phyloP scores from a whole-genome alignment of 2,888 invertebrate genomes.

The Tachina grossa region DNA sequence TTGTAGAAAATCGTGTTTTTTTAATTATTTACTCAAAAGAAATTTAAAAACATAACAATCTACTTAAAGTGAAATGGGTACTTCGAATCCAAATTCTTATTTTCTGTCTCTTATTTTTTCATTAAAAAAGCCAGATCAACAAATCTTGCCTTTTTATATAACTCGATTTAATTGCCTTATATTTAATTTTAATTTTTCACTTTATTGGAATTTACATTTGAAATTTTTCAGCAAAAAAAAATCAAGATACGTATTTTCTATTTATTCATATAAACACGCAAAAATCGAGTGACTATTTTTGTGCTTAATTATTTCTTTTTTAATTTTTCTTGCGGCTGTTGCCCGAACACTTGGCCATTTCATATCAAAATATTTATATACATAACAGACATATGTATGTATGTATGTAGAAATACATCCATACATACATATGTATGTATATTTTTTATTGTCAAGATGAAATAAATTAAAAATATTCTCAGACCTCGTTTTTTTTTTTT shows the following conservation, averaged over 20 bases:
- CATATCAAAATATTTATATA: slow-evolving; percentile 54
- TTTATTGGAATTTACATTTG: slow-evolving; percentile 40
- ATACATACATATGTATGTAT: too few relatives aligned
- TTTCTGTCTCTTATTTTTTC: too few relatives aligned
- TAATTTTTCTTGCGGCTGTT: slow-evolving; percentile 27
- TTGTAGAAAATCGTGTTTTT: too few relatives aligned
- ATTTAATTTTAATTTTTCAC: slow-evolving; percentile 9
- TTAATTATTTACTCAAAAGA: too few relatives aligned
- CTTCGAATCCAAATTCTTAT: too few relatives aligned
- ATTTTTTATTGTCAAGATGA: neutral
- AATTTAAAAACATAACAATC: too few relatives aligned
- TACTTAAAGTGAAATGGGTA: too few relatives aligned
- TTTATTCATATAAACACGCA: slow-evolving; percentile 38
- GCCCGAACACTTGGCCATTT: slow-evolving; percentile 64
- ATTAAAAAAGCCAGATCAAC: too few relatives aligned
- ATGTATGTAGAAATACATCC: too few relatives aligned
- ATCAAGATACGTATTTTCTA: slow-evolving; percentile 17
- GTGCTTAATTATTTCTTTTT: slow-evolving; percentile 2
- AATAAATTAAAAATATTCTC: slow-evolving; percentile 38
- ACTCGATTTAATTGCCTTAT: neutral
- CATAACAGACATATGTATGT: too few relatives aligned
- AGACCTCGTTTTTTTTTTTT: slow-evolving; percentile 39
- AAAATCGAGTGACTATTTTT: slow-evolving; percentile 36
- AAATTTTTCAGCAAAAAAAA: slow-evolving; percentile 29
- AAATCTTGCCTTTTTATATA: too few relatives aligned